These are phyloP conservation scores for Fabriciana adippe DNA, from an alignment of 2,888 invertebrate genomes.

Conservation along the genomic window DNA sequence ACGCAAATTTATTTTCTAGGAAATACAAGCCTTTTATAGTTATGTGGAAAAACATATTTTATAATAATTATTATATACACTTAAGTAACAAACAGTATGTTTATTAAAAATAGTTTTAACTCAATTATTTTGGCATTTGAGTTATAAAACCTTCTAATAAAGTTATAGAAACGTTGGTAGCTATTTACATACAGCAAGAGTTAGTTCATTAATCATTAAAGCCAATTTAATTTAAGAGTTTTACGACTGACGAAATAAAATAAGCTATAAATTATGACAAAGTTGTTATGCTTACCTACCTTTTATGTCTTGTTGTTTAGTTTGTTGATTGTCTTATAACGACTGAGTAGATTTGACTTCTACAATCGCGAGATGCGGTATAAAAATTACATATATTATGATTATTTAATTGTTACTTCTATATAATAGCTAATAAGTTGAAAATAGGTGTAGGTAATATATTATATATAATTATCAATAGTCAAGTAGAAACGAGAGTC, in stretches of 20 bases:
- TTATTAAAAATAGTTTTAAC: too few relatives aligned
- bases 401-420: neutral
- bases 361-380: neutral
- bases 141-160: too few relatives aligned
- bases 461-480: too few relatives aligned
- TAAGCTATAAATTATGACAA: constrained; percentile 8
- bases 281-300: neutral
- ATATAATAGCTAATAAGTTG: too few relatives aligned
- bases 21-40: neutral
- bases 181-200: too few relatives aligned
- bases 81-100: too few relatives aligned
- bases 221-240: constrained; percentile 17
- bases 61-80: too few relatives aligned
- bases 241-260: constrained; percentile 26
- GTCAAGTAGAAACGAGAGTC: too few relatives aligned
- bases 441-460: too few relatives aligned
- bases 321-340: neutral
- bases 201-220: constrained; percentile 10
- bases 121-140: too few relatives aligned
- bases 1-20: constrained; percentile 15
- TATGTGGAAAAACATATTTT: too few relatives aligned
- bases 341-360: neutral
- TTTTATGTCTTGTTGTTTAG: constrained; percentile 5
- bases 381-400: neutral
- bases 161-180: too few relatives aligned